A percentile compares a stretch with the other conserved stretches of the same genome.
Conservation (phyloP, 1,140 invertebrate genomes). For the Pogonus chalceus region DNA sequence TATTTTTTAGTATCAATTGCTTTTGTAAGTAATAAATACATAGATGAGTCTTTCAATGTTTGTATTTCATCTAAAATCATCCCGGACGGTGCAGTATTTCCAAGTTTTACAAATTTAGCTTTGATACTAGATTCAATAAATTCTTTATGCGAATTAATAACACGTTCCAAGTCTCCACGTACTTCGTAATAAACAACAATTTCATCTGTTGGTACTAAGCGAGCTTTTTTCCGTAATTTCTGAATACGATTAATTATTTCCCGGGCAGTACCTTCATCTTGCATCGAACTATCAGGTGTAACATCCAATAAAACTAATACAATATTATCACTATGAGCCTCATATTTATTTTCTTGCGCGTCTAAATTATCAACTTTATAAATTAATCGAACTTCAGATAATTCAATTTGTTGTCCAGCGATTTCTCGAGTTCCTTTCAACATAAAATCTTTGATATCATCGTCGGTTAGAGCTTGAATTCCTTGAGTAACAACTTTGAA, state of each 20-base stretch:
- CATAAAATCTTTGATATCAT: slow-evolving; percentile 69
- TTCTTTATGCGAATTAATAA: slow-evolving; percentile 57
- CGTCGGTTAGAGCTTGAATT: slow-evolving; percentile 73
- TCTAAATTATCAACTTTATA: slow-evolving; percentile 49
- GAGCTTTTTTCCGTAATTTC: slow-evolving; percentile 92
- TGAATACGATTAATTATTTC: slow-evolving; percentile 96
- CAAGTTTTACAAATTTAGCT: slow-evolving; percentile 49
- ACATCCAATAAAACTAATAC: slow-evolving; percentile 70
- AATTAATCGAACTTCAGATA: slow-evolving; percentile 77
- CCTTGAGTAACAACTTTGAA: slow-evolving; percentile 79
- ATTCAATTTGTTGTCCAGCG: slow-evolving; percentile 62
- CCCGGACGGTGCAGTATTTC: slow-evolving; percentile 19
- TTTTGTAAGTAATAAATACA: slow-evolving; percentile 49
- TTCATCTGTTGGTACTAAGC: slow-evolving; percentile 83
- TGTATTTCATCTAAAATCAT: slow-evolving; percentile 67
- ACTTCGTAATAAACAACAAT: slow-evolving; percentile 74
- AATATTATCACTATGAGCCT: slow-evolving; percentile 83
- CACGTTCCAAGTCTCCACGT: slow-evolving; percentile 49
- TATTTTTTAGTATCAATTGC: neutral
- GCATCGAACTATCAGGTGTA: slow-evolving; percentile 76
- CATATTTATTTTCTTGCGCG: slow-evolving; percentile 57
- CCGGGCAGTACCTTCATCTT: slow-evolving; percentile 83
- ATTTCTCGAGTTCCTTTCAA: slow-evolving; percentile 60
- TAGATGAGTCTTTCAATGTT: slow-evolving; percentile 53
- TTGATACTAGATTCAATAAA: slow-evolving; percentile 79